Conservation (phyloP, 2,888 invertebrate genomes). For the Ectemnius cavifrons region DNA sequence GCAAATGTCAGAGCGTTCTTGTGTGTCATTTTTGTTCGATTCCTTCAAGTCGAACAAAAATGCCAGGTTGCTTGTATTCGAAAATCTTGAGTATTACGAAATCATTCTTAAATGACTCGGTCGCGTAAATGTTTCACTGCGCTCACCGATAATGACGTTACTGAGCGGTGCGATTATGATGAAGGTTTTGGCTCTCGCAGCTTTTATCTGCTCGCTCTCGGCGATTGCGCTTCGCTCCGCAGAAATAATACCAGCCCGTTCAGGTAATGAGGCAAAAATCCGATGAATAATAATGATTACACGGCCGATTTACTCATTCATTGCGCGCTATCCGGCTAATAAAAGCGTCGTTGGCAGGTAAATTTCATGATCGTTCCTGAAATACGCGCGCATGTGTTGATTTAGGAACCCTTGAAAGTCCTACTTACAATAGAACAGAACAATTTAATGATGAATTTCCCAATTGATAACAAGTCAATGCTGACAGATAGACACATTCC, state of each 20-base stretch:
- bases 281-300: not conserved
- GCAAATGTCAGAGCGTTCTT: too few relatives aligned
- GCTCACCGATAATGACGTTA: too few relatives aligned
- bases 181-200: too few relatives aligned
- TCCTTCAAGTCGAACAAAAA: too few relatives aligned
- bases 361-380: not conserved
- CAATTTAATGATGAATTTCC: not conserved
- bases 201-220: too few relatives aligned
- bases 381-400: not conserved
- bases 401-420: not conserved
- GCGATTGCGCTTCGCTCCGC: not conserved
- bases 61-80: too few relatives aligned
- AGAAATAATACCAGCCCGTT: not conserved
- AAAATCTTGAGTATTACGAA: too few relatives aligned
- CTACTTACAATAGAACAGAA: not conserved
- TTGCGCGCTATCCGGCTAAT: not conserved
- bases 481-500: not conserved
- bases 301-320: constrained; percentile 1
- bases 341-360: not conserved
- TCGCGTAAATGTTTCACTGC: too few relatives aligned
- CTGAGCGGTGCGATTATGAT: too few relatives aligned
- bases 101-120: too few relatives aligned
- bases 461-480: not conserved
- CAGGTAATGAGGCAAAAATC: not conserved
- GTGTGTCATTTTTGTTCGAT: too few relatives aligned